Evolutionary conservation across 2,797 vertebrate genomes (phyloP).

Genomic region (Brachyalestes nurse): DNA sequence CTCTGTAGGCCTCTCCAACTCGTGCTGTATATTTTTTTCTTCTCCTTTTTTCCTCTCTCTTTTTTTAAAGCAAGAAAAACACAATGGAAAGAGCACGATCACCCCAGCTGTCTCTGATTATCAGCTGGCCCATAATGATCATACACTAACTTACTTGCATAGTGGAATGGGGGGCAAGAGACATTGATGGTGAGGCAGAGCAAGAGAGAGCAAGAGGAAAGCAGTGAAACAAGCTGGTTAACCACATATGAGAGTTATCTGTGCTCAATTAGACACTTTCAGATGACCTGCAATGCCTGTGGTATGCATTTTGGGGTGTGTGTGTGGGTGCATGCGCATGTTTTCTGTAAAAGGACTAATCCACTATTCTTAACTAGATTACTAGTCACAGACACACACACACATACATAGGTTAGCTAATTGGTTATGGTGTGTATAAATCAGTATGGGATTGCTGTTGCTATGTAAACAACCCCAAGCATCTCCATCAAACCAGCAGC

Average conservation of each 20-base stretch:
- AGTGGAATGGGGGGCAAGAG: constrained; percentile 21
- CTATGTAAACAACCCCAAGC: constrained; percentile 77
- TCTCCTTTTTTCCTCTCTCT: constrained; percentile 29
- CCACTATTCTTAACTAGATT: neutral
- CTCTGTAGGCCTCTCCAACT: constrained; percentile 62
- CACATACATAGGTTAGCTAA: constrained; percentile 52
- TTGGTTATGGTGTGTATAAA: constrained; percentile 55
- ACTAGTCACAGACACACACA: neutral
- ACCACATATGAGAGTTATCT: neutral
- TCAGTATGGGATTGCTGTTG: constrained; percentile 72
- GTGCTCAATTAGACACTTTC: neutral
- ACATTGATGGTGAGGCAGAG: constrained; percentile 30
- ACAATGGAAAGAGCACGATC: constrained; percentile 80
- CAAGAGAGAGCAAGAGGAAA: constrained; percentile 1
- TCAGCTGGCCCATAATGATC: constrained; percentile 73
- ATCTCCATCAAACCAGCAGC: constrained; percentile 24
- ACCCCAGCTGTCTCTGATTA: constrained; percentile 81
- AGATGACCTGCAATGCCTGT: neutral
- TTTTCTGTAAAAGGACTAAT: neutral
- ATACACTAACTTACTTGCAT: constrained; percentile 77
- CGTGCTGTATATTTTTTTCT: constrained; percentile 51
- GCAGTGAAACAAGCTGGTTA: constrained; percentile 22
- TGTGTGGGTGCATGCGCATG: neutral
- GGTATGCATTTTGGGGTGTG: neutral
- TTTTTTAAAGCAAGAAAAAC: constrained; percentile 61